Base-by-base conservation (phyloP, 2,113 vertebrate species). In the Spizaetus ornatus region DNA sequence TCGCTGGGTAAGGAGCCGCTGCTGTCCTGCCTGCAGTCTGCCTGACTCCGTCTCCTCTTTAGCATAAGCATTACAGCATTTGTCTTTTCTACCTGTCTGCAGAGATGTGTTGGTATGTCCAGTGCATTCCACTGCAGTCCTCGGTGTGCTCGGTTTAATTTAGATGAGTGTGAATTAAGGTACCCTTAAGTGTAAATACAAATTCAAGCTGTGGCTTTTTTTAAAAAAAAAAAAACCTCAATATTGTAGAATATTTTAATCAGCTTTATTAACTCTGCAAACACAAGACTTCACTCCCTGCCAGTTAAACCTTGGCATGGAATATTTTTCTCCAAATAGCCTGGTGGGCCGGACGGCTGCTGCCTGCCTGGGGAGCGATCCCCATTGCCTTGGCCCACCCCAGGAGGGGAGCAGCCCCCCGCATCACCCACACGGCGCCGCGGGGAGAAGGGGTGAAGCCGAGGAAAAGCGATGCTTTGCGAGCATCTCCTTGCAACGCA, bases 321-420 rank as follows among this genome's bases (percentile, higher is more conserved):
- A 27, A 12, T 59, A 22, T 17, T 66, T 59, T 27, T 22, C 65
- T 40, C 22, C 45, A 11, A 13, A 38, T 11, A 40, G 25, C 25
- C 61, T 2, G 0, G 6, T 2, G 81, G 63, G 29, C 50, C 3
- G 4, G 25, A 1, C 0, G 7, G 67, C 61, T n/a, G 38, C 74
- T 59, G 59, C 40, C 40, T 53, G 29, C 88, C 48, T 16, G 11
- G 32, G 76, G 72, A n/a, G 26, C 4, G 3, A 38, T 9, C 22
- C 55, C 52, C 20, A 7, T 23, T 1, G 0, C 65, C 82, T 27
- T 13, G 38, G 9, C 22, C 29, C 55, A 12, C 36, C 43, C 66
- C 31, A 4, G 40, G n/a, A 43, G 45, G 61, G 79, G 26, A 48
- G 59, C 71, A 82, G 42, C 74, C 55, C 62, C 34, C 38, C 5